Percentiles rank a stretch among this genome's conserved stretches.
Conservation (phyloP, 2,113 vertebrate genomes). For the Macroglossus sobrinus region DNA sequence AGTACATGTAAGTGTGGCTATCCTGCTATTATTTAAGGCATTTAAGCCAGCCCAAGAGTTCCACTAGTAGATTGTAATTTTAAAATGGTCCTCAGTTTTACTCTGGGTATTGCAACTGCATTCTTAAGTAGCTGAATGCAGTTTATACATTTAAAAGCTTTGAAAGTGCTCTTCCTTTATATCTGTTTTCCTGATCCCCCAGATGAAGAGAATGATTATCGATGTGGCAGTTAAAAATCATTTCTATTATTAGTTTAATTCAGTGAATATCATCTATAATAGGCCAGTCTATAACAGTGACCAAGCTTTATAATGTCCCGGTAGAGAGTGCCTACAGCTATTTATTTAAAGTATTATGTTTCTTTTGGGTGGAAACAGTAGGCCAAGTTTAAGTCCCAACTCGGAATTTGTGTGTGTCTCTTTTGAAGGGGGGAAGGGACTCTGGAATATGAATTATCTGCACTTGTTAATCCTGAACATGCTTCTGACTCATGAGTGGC, state of each 20-base stretch:
- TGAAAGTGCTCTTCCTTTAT: not conserved
- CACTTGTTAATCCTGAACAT: conserved; percentile 54
- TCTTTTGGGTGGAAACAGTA: conserved; percentile 29
- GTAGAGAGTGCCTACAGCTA: not conserved
- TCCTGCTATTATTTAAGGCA: not conserved
- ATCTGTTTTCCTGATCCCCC: not conserved
- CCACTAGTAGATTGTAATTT: not conserved
- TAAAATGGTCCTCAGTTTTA: not conserved
- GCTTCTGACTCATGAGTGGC: conserved; percentile 46
- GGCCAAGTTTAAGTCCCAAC: conserved; percentile 62
- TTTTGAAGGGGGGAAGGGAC: conserved; percentile 63
- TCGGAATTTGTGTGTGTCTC: conserved; percentile 64
- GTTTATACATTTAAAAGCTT: not conserved
- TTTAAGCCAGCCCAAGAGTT: not conserved
- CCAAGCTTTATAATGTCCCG: not conserved
- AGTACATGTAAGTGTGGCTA: not conserved
- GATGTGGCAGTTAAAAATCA: not conserved
- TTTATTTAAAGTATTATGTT: not conserved
- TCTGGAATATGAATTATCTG: conserved; percentile 59
- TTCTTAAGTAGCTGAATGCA: not conserved
- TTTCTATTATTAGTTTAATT: not conserved
- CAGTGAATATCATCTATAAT: not conserved
- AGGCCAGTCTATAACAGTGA: not conserved
- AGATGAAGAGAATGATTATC: not conserved
- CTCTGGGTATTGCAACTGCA: not conserved